Percentiles rank a stretch among this genome's conserved stretches.
Conservation (phyloP, 1,140 invertebrate genomes). For the Eumeta japonica region DNA sequence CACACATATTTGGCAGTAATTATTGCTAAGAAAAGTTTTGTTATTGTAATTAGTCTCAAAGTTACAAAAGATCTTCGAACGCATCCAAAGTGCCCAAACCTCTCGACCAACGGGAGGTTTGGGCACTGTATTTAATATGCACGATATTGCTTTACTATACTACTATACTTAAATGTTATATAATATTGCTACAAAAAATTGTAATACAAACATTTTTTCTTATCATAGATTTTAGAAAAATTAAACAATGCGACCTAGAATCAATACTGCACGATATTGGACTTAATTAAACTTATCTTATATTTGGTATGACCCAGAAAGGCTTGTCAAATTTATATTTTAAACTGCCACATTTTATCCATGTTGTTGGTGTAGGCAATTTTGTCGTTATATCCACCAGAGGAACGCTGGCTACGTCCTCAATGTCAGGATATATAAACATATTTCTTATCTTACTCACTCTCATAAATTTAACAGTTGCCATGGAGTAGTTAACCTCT, state of each 20-base stretch:
- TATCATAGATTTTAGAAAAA: conserved; percentile 5
- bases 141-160: conserved; percentile 2
- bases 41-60: conserved; percentile 11
- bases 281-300: conserved; percentile 11
- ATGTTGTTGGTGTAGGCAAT: no score
- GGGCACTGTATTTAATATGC: conserved; percentile 2
- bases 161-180: no score
- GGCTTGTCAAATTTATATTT: conserved; percentile 18
- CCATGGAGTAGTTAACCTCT: conserved; percentile 19
- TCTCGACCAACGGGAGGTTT: no score
- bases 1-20: conserved; percentile 13
- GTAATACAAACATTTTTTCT: no score
- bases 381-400: conserved; percentile 19
- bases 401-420: conserved; percentile 12
- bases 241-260: no score
- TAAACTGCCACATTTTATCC: no score
- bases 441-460: conserved; percentile 17
- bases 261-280: no score
- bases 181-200: no score
- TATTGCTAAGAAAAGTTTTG: conserved; percentile 11
- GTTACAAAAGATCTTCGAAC: conserved; percentile 7
- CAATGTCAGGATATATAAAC: conserved; percentile 20
- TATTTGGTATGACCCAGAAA: no score
- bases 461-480: no score
- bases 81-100: conserved; percentile 12